Base-by-base conservation (phyloP, 2,113 vertebrate species). In the Apaloderma vittatum region DNA sequence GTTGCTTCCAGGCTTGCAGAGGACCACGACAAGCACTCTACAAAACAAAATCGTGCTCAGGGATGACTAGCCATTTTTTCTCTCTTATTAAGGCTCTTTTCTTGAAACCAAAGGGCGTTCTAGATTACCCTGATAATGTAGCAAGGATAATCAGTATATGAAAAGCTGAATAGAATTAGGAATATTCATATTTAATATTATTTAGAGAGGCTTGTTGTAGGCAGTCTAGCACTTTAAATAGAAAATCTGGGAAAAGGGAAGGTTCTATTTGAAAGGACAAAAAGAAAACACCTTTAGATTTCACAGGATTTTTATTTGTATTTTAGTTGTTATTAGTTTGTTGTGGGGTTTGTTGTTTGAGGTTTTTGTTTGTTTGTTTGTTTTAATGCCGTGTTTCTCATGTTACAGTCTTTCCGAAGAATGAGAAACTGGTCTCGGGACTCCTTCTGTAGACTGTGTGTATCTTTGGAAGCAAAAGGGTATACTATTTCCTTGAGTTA, bases 31-130 rank as follows among this genome's bases (percentile, higher is more conserved):
- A 86, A 59, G 68, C 76, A 29, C 61, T 84, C 68, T 46, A 49
- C 72, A 81, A 92, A 95, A 80, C 84, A 93, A 92, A 92, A 86
- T 74, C 93, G 86, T 89, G 65, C 91, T 85, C 65, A 73, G 59
- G 52, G 61, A 86, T 95, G 94, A 95, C 93, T 92, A 72, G 85
- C 58, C 68, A 40, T 22, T 90, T 93, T 68, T 48, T 0, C 6
- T 27, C 21, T 68, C 55, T 2, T 37, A 66, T 77, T 66, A 67
- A 90, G 27, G 19, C 20, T 82, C 71, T 62, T 78, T 54, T 90
- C 32, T 65, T 71, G 21, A 51, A 85, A 14, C 19, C 13, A 3
- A 82, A 76, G 34, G 54, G 32, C 18, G 5, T 83, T 93, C 88
- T n/a, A 72, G 15, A 29, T 70, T 70, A 20, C 8, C 21, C 34